Evolutionary conservation across 1,140 invertebrate species (phyloP).

Genomic region (Streblospio benedicti): DNA sequence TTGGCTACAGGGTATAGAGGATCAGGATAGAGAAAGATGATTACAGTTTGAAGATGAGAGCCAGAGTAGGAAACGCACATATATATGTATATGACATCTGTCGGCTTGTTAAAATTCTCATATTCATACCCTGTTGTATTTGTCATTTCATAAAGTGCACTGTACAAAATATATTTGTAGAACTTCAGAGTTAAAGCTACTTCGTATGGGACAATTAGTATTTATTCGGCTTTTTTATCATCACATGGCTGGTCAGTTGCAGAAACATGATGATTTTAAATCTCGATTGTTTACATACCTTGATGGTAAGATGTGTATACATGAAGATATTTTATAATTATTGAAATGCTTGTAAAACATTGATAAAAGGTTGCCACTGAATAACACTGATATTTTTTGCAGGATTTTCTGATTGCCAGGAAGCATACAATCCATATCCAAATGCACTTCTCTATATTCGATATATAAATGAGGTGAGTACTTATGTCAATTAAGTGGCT

Average conservation of each 20-base stretch:
- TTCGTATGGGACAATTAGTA: constrained; percentile 42
- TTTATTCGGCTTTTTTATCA: constrained; percentile 44
- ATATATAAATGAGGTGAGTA: constrained; percentile 31
- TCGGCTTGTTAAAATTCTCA: no score
- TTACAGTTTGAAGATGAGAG: no score
- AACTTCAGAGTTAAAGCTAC: constrained; percentile 44
- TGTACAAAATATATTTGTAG: no score
- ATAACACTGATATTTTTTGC: neutral
- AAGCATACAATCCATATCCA: constrained; percentile 43
- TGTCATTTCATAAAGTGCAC: no score
- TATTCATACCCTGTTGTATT: no score
- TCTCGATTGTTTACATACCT: constrained; percentile 41
- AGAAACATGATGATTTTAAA: constrained; percentile 38
- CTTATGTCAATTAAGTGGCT: no score
- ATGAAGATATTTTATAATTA: neutral
- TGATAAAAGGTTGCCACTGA: neutral
- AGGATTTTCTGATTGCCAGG: constrained; percentile 40
- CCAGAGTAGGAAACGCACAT: no score
- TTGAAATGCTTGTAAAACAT: neutral
- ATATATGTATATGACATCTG: no score
- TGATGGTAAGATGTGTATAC: constrained; percentile 29
- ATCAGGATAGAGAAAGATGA: no score
- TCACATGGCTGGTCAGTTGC: constrained; percentile 44
- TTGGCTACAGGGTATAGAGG: no score
- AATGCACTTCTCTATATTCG: constrained; percentile 40